Base-by-base conservation (phyloP, 2,113 vertebrate genomes). In the Myodes glareolus region DNA sequence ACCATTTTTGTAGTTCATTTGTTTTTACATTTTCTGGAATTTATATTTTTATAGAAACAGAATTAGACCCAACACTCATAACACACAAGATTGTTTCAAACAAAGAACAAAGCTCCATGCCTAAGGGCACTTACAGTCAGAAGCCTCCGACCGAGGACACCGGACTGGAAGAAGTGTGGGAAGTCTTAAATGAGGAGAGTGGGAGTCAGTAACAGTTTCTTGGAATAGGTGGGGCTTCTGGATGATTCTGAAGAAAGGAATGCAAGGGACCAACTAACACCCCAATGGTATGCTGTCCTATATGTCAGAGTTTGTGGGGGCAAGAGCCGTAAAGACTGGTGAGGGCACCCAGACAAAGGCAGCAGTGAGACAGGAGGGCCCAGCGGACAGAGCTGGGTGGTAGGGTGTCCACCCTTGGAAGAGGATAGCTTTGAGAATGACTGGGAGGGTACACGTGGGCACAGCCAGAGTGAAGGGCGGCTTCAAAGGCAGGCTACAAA, bases 41-140 rank as follows among this genome's bases (percentile, higher is more conserved):
- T 96, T 96, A 45, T 92, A 90, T 97, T 92, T 94, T 93, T 77
- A 65, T 94, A 91, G 88, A 93, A 97, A 95, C 61, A 91, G 72
- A 95, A 96, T 31, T 33, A 70, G 8, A 78, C 47, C 36, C 33
- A 39, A 61, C 92, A 86, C 70, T 72, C 75, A 92, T 52, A 95
- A 96, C 68, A 94, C 70, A 81, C 63, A 52, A 93, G 84, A 89
- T 36, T 97, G 96, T 96, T 94, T 93, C 52, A 50, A 91, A 97
- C 97, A 98, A 97, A 96, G 92, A 84, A 97, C 88, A 95, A 95
- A 94, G 84, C 50, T 29, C 45, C 36, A 55, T 95, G 76, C 86
- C 86, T 81, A 75, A 89, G 88, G 93, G 65, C 92, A 88, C 65
- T 88, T 88, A 76, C 0, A 78, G 65, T 39, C 70, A 67, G 92